Evolutionary conservation across 2,888 invertebrate species (phyloP).

Genomic region (Sinotaia quadrata): DNA sequence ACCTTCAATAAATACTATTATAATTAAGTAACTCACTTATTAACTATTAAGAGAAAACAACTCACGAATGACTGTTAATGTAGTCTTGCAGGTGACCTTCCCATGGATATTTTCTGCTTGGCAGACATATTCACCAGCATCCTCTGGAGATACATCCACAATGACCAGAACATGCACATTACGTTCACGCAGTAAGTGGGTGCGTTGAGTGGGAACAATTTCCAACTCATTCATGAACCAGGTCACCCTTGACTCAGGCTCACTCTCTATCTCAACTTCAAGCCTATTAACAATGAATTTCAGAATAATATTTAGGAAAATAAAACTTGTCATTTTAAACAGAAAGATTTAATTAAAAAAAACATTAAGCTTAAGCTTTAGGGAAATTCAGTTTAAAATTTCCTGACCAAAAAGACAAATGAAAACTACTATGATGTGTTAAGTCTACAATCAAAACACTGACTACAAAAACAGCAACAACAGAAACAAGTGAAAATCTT

Average conservation of each 20-base stretch:
- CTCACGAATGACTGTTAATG: constrained; percentile 68
- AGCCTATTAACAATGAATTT: too few species aligned
- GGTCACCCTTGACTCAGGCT: constrained; percentile 69
- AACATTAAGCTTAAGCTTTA: too few species aligned
- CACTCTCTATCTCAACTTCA: constrained; percentile 63
- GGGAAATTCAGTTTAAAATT: too few species aligned
- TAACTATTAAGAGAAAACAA: too few species aligned
- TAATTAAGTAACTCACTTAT: too few species aligned
- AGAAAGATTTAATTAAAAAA: too few species aligned
- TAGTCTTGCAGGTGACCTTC: constrained; percentile 63
- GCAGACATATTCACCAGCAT: constrained; percentile 82
- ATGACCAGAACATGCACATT: constrained; percentile 60
- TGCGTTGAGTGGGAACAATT: constrained; percentile 74
- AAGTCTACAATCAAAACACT: not conserved
- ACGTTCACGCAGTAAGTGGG: constrained; percentile 54
- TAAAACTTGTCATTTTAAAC: too few species aligned
- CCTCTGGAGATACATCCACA: constrained; percentile 72
- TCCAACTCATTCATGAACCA: constrained; percentile 78
- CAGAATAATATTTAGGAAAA: too few species aligned
- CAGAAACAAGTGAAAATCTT: too few species aligned
- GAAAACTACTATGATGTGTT: too few species aligned
- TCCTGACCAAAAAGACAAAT: too few species aligned
- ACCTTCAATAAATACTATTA: too few species aligned
- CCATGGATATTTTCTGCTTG: constrained; percentile 90
- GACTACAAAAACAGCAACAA: not conserved